A percentile compares a stretch with the other conserved stretches of the same genome.
Evolutionary conservation across 2,888 invertebrate genomes (phyloP).

Genomic region (Papilio protenor): DNA sequence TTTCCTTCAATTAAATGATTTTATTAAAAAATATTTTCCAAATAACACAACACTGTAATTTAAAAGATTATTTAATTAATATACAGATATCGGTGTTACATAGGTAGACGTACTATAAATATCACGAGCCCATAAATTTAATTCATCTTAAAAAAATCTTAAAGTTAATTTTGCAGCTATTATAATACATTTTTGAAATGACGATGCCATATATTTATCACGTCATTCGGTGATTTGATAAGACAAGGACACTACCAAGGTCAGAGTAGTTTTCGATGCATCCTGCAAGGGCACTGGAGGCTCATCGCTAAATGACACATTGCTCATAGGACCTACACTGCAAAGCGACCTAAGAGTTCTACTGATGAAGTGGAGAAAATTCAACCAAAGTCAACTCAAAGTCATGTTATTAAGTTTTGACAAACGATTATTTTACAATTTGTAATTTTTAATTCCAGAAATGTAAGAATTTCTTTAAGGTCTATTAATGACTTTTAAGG

Average conservation of each 20-base stretch:
- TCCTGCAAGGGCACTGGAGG: too few species aligned
- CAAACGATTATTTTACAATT: neutral
- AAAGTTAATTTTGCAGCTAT: neutral
- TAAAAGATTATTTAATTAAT: neutral
- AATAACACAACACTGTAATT: too few species aligned
- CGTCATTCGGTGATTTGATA: too few species aligned
- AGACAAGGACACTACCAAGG: too few species aligned
- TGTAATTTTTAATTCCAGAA: neutral
- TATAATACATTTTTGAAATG: constrained; percentile 3
- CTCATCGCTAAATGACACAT: too few species aligned
- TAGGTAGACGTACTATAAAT: neutral
- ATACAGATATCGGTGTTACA: neutral
- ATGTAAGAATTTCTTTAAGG: neutral
- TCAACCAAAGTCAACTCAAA: neutral
- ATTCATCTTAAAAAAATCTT: neutral
- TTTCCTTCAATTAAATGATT: neutral
- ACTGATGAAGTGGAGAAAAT: neutral
- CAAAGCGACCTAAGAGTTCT: too few species aligned
- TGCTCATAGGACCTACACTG: too few species aligned
- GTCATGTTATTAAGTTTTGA: neutral
- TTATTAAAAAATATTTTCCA: too few species aligned
- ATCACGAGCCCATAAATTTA: constrained; percentile 3
- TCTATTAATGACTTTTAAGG: constrained; percentile 61
- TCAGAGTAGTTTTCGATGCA: too few species aligned
- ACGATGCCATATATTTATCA: too few species aligned